Evolutionary conservation across 2,888 invertebrate genomes (phyloP), one percentile per base, ranked within the genome.

Genomic region (Liodrosophila aerea): DNA sequence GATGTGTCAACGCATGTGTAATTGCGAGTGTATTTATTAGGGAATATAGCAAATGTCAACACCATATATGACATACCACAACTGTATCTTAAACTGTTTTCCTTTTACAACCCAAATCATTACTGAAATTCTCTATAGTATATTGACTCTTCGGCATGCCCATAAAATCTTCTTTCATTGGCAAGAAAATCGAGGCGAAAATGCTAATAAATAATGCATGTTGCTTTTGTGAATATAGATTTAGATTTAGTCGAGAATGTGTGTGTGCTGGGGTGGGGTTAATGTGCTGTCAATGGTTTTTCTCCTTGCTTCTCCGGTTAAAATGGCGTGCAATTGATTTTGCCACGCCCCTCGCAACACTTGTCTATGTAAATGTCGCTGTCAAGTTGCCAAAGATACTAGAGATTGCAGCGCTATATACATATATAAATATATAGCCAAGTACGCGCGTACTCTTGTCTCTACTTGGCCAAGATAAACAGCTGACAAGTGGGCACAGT

Each of bases 311-410:
- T 36, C 39, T 13, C 46, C 50, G 47, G 62, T 53, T 65, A 41
- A 76, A 76, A 62, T 80, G 70, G 70, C 73, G 69, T 67, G 74
- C 85, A 77, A 84, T 84, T 77, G 85, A 84, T 77, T 77, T 84
- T 65, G 61, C 71, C 82, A 63, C 81, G 56, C 63, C 76, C 54
- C 37, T 47, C 37, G 44, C 27, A 36, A 27, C 46, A 66, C 73
- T 75, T 44, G 63, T 33, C 77, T 65, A 77, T 84, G 85, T 81
- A 73, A 77, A 77, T 84, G 74, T 53, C 74, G 70, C 66, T 77
- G 82, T 84, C 77, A 76, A 76, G 71, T 64, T 62, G 67, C 54
- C 62, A 52, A 27, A 34, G 52, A 49, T 67, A 54, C 45, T 49
- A 31, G 46, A 60, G 76, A 64, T 76, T 73, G 60, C 60, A 72